Evolutionary conservation across 2,113 vertebrate genomes (phyloP), one percentile per base, ranked within the genome.

Genomic region (Nycticorax nycticorax): DNA sequence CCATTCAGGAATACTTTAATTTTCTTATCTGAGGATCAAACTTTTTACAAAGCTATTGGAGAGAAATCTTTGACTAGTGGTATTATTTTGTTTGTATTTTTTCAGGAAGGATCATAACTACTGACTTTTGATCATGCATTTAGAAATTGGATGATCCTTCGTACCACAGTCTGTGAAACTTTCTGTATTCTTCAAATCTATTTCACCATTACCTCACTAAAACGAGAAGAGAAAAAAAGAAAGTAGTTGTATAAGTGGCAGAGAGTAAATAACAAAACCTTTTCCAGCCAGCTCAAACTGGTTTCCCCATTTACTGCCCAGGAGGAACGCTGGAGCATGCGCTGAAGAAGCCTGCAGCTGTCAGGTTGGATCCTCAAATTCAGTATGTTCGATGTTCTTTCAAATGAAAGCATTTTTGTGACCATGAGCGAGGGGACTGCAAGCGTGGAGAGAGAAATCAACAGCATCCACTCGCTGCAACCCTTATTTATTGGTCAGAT

Each of bases 401-500:
- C 92, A 91, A 89, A 35, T 48, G 50, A 86, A 95, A 91, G 60
- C 8, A 30, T 64, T 92, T 89, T 66, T 72, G 63, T 80, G 74
- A 74, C 47, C 33, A 23, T 52, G 55, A 92, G 66, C 16, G 30
- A 83, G 48, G 39, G 64, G 64, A 92, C 68, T 77, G 45, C 20
- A 48, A 91, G 82, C 43, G 17, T 84, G 30, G 22, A 72, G 85
- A 76, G 37, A 88, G 63, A 93, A 96, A 92, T 78, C 80, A 90
- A 39, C 79, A 91, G 30, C 75, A 85, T 37, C 63, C 84, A 68
- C 32, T 48, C 16, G 12, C 43, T 88, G 59, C 2, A 78, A 82
- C 87, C 77, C 95, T 92, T 91, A 64, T 96, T 97, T 97, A 59
- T 97, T 95, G 97, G 97, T 98, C 95, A 96, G 88, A 98, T 97